Conservation (phyloP, 2,888 invertebrate species). For the Didymodactylos carnosus region DNA sequence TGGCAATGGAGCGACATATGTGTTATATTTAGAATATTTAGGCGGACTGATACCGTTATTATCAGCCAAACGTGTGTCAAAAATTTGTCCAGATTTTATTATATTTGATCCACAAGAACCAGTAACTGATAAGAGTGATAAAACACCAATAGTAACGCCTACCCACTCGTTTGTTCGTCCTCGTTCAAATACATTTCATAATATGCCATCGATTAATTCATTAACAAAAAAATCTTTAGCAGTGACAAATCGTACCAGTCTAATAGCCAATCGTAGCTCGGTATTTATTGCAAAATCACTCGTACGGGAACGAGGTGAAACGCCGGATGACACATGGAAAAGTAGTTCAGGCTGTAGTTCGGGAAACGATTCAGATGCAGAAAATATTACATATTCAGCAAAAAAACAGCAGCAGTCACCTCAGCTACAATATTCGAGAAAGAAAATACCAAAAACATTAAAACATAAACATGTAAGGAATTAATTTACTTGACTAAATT, state of each 20-base stretch:
- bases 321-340: neutral
- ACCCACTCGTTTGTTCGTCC: no score
- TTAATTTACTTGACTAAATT: neutral
- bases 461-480: no score
- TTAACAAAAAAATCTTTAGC: neutral
- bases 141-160: no score
- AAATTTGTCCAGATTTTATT: slow-evolving; percentile 89
- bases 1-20: slow-evolving; percentile 25
- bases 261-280: neutral
- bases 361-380: neutral
- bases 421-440: no score
- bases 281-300: neutral
- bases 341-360: neutral
- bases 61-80: slow-evolving; percentile 81
- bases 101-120: slow-evolving; percentile 44
- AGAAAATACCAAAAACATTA: neutral
- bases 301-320: neutral
- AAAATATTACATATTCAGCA: neutral
- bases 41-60: slow-evolving; percentile 85
- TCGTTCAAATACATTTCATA: neutral
- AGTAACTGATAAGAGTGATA: no score
- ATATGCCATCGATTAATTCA: neutral
- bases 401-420: no score
- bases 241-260: neutral
- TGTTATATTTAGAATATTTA: slow-evolving; percentile 67